Evolutionary conservation across 2,797 vertebrate species (phyloP), one percentile per base, ranked within the genome.

Genomic region (Lithobates pipiens): DNA sequence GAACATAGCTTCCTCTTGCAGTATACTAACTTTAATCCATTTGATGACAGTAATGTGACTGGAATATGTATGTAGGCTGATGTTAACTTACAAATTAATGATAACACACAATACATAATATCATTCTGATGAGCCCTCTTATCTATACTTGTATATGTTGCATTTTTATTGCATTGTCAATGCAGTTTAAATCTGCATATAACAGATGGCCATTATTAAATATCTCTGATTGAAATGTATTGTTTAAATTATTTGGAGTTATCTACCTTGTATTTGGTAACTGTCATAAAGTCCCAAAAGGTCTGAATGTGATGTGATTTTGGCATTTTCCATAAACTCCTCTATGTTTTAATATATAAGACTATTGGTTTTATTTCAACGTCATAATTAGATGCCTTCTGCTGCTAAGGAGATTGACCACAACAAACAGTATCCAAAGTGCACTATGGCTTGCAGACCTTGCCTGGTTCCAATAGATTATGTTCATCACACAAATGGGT

Each of bases 321-420:
- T 83, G 81, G 71, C 86, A 87, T 87, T 87, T 87, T 80, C 86
- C 86, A 87, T 87, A 87, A 87, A 87, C 81, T 69, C 63, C 76
- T 80, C 34, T 63, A 86, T 86, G 86, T 80, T 87, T 87, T 87
- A 87, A 75, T 77, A 87, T 29, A 46, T 79, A 34, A 70, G 86
- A n/a, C 86, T 84, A 36, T 69, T 87, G 80, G 11, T 82, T 72
- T 82, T 63, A 21, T 82, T 67, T 23, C 21, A 23, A 61, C 54
- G 8, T 15, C 16, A 54, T 18, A 54, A 54, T 0, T 54, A 18
- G 16, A 16, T 54, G 5, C 6, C 54, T 61, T 8, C 54, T 23
- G 21, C 6, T 61, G 54, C 21, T 18, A 61, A 5, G 50, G 18
- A 57, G 21, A 61, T 18, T 9, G 1, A 6, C 21, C 6, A 61